A percentile compares a stretch with the other conserved stretches of the same genome.
These are phyloP conservation scores for Siderastrea siderea DNA, from an alignment of 92 coral and sea anemone species.

Conservation along the genomic window DNA sequence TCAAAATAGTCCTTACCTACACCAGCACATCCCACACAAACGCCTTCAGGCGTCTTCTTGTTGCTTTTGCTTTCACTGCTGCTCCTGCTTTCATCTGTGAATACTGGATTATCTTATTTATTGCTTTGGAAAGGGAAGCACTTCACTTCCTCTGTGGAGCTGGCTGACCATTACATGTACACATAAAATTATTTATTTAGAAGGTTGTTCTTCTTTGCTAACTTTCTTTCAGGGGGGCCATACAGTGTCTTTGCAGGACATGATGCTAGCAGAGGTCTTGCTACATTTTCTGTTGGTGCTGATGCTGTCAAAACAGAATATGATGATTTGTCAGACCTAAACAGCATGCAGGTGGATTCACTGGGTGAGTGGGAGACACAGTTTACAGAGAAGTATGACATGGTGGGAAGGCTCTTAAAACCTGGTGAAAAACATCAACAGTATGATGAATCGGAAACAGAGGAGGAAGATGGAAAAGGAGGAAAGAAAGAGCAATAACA, in stretches of 20 bases:
- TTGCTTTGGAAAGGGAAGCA: too few species aligned
- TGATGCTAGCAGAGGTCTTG: conserved; percentile 99
- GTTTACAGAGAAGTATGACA: conserved; percentile 95
- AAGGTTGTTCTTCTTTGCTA: not conserved
- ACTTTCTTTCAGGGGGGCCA: conserved; percentile 86
- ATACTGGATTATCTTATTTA: too few species aligned
- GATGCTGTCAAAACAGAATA: conserved; percentile 93
- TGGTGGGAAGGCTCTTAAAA: conserved; percentile 90
- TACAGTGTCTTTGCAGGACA: conserved; percentile 96
- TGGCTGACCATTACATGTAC: too few species aligned
- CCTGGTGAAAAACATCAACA: conserved; percentile 96
- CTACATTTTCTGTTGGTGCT: conserved; percentile 91
- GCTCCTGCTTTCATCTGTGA: too few species aligned
- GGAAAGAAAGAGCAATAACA: conserved; percentile 72
- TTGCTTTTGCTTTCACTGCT: too few species aligned
- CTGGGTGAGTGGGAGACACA: conserved; percentile 97
- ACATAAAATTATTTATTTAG: not conserved
- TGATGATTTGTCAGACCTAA: conserved; percentile 96
- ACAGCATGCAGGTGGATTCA: conserved; percentile 98
- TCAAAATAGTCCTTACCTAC: too few species aligned
- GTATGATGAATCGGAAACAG: conserved; percentile 97
- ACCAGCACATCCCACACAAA: too few species aligned
- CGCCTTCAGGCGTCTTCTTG: too few species aligned
- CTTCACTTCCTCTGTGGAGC: too few species aligned
- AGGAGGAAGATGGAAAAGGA: conserved; percentile 92